Conservation (phyloP, 2,797 vertebrate genomes). For the Coranthus polyacanthus region DNA sequence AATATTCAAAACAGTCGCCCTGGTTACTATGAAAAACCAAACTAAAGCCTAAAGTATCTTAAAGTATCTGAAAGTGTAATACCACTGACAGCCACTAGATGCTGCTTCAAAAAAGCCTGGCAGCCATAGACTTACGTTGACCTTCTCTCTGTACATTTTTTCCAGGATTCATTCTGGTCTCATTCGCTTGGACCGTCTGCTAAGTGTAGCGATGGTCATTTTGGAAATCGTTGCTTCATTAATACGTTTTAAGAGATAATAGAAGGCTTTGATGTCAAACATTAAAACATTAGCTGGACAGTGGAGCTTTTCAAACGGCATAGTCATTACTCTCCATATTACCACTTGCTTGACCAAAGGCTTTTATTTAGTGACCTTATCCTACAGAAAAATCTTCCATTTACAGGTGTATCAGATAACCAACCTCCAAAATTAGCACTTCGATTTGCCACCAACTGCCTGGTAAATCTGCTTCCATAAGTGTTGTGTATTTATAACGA, state of each 20-base stretch:
- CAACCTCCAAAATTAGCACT: slow-evolving; percentile 67
- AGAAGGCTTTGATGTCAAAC: too few species aligned
- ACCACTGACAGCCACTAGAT: too few species aligned
- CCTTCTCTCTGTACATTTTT: too few species aligned
- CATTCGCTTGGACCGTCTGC: too few species aligned
- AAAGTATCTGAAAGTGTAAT: too few species aligned
- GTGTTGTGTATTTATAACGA: slow-evolving; percentile 5
- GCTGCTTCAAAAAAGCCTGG: too few species aligned
- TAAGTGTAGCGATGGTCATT: too few species aligned
- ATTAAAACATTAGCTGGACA: slow-evolving; percentile 13
- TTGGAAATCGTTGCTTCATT: too few species aligned
- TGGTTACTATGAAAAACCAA: neutral
- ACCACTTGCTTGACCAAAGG: slow-evolving; percentile 44
- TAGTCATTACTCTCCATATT: slow-evolving; percentile 3
- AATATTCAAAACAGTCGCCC: neutral
- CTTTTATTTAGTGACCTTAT: slow-evolving; percentile 70
- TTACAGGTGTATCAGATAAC: slow-evolving; percentile 76
- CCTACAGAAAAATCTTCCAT: slow-evolving; percentile 66
- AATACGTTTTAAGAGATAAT: too few species aligned
- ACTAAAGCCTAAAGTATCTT: too few species aligned
- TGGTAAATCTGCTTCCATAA: slow-evolving; percentile 62
- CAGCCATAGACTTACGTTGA: too few species aligned
- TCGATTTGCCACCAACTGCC: slow-evolving; percentile 82
- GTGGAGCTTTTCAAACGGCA: slow-evolving; percentile 34
- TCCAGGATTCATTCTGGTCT: too few species aligned